These are phyloP conservation scores for Sycophila sp. DNA, from an alignment of 1,140 invertebrate species.

Conservation along the genomic window DNA sequence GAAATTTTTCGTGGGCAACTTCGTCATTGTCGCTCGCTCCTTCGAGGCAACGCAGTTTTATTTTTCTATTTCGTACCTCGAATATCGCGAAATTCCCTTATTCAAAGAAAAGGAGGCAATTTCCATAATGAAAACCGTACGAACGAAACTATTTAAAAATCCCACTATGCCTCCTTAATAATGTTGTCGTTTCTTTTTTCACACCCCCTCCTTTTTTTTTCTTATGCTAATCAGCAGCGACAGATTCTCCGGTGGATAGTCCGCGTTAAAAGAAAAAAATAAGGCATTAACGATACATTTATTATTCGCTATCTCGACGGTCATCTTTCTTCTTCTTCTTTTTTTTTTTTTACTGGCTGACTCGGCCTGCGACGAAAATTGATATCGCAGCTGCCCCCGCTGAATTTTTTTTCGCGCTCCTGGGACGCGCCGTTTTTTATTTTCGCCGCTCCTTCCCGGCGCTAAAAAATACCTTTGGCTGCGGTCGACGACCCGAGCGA, in stretches of 20 bases:
- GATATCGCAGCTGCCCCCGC: too few relatives aligned
- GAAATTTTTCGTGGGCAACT: background rate
- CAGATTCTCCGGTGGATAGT: background rate
- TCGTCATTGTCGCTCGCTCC: slow-evolving; percentile 13
- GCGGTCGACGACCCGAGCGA: background rate
- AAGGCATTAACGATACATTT: background rate
- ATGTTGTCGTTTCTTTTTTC: background rate
- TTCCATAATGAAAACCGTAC: slow-evolving; percentile 30
- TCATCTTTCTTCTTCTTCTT: background rate
- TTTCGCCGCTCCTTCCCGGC: slow-evolving; percentile 1
- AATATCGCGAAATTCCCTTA: slow-evolving; percentile 46
- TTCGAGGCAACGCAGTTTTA: too few relatives aligned
- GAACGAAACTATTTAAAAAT: slow-evolving; percentile 9
- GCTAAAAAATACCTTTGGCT: too few relatives aligned
- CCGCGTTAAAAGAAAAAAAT: background rate
- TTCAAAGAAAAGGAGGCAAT: slow-evolving; percentile 20
- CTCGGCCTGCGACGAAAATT: background rate
- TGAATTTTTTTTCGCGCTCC: too few relatives aligned
- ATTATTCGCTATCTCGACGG: background rate
- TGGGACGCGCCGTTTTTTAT: too few relatives aligned
- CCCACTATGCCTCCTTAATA: background rate
- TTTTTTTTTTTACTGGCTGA: background rate
- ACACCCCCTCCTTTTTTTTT: background rate
- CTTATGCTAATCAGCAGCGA: background rate
- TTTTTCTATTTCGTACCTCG: slow-evolving; percentile 48